These are phyloP conservation scores for Agraylea sexmaculata DNA, from an alignment of 1,140 invertebrate species.

Conservation along the genomic window DNA sequence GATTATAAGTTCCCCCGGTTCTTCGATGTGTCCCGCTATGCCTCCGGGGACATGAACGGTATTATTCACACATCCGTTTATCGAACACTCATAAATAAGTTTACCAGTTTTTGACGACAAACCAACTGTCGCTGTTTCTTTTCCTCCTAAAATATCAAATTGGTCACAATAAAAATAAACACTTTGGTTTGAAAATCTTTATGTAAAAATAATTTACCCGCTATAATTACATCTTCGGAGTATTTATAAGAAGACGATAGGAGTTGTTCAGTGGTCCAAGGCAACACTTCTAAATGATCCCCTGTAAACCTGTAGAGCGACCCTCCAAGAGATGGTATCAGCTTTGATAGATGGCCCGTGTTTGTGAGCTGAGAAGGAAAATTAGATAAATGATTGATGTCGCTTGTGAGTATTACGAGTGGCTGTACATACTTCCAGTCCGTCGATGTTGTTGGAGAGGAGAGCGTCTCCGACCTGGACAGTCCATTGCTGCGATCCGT, in stretches of 20 bases:
- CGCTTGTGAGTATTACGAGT: too few species aligned
- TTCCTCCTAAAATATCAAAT: conserved; percentile 36
- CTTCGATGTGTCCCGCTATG: conserved; percentile 30
- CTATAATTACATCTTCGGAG: conserved; percentile 75
- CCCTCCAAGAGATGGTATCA: conserved; percentile 86
- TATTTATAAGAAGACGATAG: conserved; percentile 74
- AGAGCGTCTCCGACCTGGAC: conserved; percentile 61
- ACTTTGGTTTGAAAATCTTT: neutral
- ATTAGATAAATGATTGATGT: conserved; percentile 10
- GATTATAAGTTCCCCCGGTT: conserved; percentile 57
- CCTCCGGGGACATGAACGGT: conserved; percentile 32
- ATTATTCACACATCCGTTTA: conserved; percentile 55
- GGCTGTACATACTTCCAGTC: conserved; percentile 53
- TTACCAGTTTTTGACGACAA: conserved; percentile 64
- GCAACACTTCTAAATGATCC: conserved; percentile 72
- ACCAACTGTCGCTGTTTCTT: conserved; percentile 56
- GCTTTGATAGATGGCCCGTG: conserved; percentile 71
- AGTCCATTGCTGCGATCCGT: conserved; percentile 63
- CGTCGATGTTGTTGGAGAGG: conserved; percentile 74
- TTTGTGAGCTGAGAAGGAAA: conserved; percentile 56
- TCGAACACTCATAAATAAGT: conserved; percentile 65
- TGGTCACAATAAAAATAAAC: neutral
- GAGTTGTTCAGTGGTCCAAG: conserved; percentile 73
- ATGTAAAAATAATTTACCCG: conserved; percentile 43
- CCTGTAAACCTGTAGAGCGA: conserved; percentile 86